A percentile compares a stretch with the other conserved stretches of the same genome.
These are phyloP conservation scores for Chymomyza procnemis DNA, from an alignment of 2,888 invertebrate species.

Conservation along the genomic window DNA sequence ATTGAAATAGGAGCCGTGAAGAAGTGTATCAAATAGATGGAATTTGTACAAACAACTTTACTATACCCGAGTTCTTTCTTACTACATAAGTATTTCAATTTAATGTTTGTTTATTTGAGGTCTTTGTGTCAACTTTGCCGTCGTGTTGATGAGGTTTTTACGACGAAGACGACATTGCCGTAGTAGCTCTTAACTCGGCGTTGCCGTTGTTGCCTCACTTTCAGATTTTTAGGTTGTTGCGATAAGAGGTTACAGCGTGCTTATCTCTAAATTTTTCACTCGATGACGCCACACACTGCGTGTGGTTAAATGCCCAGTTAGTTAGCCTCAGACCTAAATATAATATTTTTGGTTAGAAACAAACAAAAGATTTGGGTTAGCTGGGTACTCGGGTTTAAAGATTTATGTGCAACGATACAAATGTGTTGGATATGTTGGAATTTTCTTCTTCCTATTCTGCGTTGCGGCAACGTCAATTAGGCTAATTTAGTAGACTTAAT, in stretches of 20 bases:
- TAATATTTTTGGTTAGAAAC: slow-evolving; percentile 15
- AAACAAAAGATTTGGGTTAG: not conserved
- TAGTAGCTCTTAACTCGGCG: not conserved
- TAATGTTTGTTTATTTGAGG: slow-evolving; percentile 62
- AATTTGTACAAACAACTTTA: not conserved
- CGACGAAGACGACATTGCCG: not conserved
- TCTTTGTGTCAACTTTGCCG: slow-evolving; percentile 63
- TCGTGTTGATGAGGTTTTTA: slow-evolving; percentile 33
- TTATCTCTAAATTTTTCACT: slow-evolving; percentile 46
- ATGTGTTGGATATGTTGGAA: not conserved
- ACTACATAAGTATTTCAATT: slow-evolving; percentile 40
- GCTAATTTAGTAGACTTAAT: slow-evolving; percentile 67
- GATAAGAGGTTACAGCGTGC: slow-evolving; percentile 51
- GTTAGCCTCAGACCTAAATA: slow-evolving; percentile 18
- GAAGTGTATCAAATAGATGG: not conserved
- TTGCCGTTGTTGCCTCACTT: slow-evolving; percentile 10
- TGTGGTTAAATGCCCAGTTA: slow-evolving; percentile 28
- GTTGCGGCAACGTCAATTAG: slow-evolving; percentile 67
- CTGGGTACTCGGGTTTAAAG: not conserved
- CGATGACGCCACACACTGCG: slow-evolving; percentile 39
- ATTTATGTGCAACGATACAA: slow-evolving; percentile 1
- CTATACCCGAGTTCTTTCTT: slow-evolving; percentile 13
- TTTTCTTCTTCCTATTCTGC: slow-evolving; percentile 28
- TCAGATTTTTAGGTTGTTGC: slow-evolving; percentile 38
- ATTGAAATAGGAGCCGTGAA: not conserved